Conservation (phyloP, 2,797 vertebrate genomes). For the Coluber constrictor region DNA sequence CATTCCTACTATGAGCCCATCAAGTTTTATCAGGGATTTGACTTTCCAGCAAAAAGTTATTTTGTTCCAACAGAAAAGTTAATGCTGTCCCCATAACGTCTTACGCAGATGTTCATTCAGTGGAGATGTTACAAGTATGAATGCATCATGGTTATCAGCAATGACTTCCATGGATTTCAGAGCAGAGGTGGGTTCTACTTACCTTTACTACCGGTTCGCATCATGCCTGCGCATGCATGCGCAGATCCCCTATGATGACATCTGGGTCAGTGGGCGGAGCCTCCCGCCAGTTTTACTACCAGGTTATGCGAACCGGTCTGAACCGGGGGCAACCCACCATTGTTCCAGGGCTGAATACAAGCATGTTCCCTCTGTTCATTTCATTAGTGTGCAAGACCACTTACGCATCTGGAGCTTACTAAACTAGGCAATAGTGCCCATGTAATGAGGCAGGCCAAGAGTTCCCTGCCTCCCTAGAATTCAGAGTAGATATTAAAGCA, state of each 20-base stretch:
- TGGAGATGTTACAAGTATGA: not conserved
- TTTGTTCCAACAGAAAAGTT: not conserved
- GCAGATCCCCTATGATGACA: too few species aligned
- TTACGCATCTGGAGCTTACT: not conserved
- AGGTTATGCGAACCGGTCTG: too few species aligned
- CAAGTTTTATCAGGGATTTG: not conserved
- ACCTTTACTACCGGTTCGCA: too few species aligned
- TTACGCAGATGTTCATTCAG: not conserved
- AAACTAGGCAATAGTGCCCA: not conserved
- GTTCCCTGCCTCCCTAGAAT: not conserved
- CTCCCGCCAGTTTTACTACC: too few species aligned
- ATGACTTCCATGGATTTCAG: not conserved
- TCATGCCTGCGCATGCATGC: too few species aligned
- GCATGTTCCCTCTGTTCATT: not conserved
- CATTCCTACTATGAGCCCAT: not conserved
- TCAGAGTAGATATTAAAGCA: not conserved
- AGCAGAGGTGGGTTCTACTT: not conserved
- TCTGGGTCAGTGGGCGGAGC: too few species aligned
- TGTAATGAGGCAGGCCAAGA: not conserved
- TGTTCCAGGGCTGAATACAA: not conserved
- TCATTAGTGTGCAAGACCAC: not conserved
- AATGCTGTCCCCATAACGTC: conserved; percentile 22
- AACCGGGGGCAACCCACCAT: too few species aligned
- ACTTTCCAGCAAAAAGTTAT: not conserved
- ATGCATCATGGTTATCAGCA: not conserved